Conservation (phyloP, 37 sponge, comb jelly and placozoan genomes). For the Cliona cf. orientalis region DNA sequence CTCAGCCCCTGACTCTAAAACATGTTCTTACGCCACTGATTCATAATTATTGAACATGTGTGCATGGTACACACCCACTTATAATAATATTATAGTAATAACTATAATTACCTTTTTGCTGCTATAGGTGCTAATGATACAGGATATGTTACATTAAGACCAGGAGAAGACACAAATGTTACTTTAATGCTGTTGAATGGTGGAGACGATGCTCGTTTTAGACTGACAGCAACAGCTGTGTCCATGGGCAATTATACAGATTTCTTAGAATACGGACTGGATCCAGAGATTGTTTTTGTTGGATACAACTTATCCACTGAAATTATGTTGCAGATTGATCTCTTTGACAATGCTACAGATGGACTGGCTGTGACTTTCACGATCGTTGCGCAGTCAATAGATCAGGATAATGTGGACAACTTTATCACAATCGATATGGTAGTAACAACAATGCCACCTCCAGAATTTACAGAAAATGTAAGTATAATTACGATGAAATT, state of each 20-base stretch:
- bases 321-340: neutral
- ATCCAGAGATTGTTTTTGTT: neutral
- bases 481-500: no score
- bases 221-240: neutral
- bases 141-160: neutral
- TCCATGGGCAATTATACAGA: neutral
- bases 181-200: neutral
- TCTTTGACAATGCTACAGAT: neutral
- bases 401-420: neutral
- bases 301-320: neutral
- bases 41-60: no score
- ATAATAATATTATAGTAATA: no score
- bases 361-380: neutral
- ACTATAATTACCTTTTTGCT: no score
- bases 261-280: neutral
- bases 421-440: neutral
- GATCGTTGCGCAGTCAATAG: neutral
- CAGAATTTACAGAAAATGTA: slow-evolving; percentile 9
- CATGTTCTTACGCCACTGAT: no score
- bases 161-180: neutral
- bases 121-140: neutral
- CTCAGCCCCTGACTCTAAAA: no score
- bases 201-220: neutral
- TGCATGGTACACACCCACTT: no score
- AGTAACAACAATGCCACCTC: neutral